Conservation (phyloP, 2,888 invertebrate genomes). For the Beris morrisii region DNA sequence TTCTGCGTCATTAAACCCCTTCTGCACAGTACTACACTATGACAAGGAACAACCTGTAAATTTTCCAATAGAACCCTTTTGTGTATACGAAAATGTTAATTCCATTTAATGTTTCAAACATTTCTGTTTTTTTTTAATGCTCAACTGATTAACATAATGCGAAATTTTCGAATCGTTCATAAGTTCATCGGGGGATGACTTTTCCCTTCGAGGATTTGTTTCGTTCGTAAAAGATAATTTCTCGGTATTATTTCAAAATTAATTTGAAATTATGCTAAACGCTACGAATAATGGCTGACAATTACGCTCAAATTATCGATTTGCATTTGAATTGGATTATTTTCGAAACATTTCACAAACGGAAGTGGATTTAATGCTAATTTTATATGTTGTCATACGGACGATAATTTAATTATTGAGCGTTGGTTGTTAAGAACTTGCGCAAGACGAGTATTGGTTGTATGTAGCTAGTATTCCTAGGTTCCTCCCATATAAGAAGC, state of each 20-base stretch:
- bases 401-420: too few species aligned
- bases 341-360: constrained; percentile 19
- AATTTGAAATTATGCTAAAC: constrained; percentile 29
- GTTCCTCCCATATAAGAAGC: too few species aligned
- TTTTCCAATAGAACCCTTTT: not conserved
- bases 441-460: too few species aligned
- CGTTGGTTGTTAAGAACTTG: too few species aligned
- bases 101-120: too few species aligned
- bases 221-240: constrained; percentile 3
- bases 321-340: constrained; percentile 2
- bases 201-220: too few species aligned
- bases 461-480: too few species aligned
- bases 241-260: not conserved
- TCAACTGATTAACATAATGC: constrained; percentile 37
- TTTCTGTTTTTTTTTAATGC: too few species aligned
- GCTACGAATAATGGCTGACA: not conserved
- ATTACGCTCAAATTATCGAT: not conserved
- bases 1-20: constrained; percentile 21
- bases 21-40: not conserved
- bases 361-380: constrained; percentile 16
- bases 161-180: constrained; percentile 23
- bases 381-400: constrained; percentile 6
- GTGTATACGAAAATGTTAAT: not conserved
- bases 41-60: not conserved
- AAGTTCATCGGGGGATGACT: not conserved